Percentiles rank a stretch among this genome's conserved stretches.
These are phyloP conservation scores for Diuraphis noxia DNA, from an alignment of 1,140 invertebrate genomes.

Conservation along the genomic window DNA sequence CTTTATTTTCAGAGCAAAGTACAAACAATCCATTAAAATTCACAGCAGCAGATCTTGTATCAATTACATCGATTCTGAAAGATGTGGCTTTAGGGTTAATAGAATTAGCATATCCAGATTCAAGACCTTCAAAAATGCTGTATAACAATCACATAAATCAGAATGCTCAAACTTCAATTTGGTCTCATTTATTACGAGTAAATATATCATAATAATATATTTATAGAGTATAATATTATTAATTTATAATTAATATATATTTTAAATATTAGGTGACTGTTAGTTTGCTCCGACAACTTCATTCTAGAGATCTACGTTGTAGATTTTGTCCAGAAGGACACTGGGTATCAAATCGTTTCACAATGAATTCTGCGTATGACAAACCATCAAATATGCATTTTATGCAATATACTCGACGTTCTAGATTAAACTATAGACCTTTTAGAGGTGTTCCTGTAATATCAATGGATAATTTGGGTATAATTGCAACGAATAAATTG, in stretches of 20 bases:
- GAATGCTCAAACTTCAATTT: slow-evolving; percentile 58
- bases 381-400: slow-evolving; percentile 51
- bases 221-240: neutral
- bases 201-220: slow-evolving; percentile 56
- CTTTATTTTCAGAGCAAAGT: slow-evolving; percentile 36
- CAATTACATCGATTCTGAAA: slow-evolving; percentile 70
- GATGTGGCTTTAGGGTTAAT: slow-evolving; percentile 86
- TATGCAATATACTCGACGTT: slow-evolving; percentile 61
- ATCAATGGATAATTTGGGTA: slow-evolving; percentile 66
- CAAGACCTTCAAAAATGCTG: slow-evolving; percentile 61
- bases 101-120: slow-evolving; percentile 86
- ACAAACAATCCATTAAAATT: slow-evolving; percentile 66
- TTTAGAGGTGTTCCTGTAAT: slow-evolving; percentile 68
- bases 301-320: slow-evolving; percentile 76
- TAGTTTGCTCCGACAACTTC: slow-evolving; percentile 76
- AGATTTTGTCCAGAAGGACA: slow-evolving; percentile 77
- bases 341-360: slow-evolving; percentile 75
- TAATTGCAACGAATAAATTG: neutral
- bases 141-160: slow-evolving; percentile 57
- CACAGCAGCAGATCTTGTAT: slow-evolving; percentile 65
- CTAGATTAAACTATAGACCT: slow-evolving; percentile 64
- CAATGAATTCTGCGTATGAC: slow-evolving; percentile 58
- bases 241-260: slow-evolving; percentile 49
- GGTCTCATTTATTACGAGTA: slow-evolving; percentile 69
- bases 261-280: slow-evolving; percentile 66